Conservation (phyloP, 1,140 invertebrate genomes). For the Tetramorium simillimum region DNA sequence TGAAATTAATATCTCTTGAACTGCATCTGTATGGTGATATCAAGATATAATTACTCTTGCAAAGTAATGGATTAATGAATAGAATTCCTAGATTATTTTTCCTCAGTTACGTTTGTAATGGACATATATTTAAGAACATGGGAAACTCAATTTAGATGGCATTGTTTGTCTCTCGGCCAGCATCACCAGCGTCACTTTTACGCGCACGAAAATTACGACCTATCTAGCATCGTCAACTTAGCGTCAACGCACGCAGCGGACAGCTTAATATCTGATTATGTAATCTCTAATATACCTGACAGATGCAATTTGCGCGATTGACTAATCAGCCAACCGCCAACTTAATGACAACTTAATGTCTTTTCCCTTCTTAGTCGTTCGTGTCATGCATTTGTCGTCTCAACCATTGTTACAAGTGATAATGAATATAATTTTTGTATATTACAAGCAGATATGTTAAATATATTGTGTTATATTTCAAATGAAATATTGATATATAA, state of each 20-base stretch:
- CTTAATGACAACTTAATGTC: slow-evolving; percentile 34
- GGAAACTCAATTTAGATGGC: slow-evolving; percentile 21
- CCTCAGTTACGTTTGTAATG: background rate
- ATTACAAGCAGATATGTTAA: background rate
- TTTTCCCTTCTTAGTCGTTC: background rate
- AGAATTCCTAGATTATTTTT: slow-evolving; percentile 28
- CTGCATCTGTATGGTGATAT: background rate
- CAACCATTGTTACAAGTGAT: background rate
- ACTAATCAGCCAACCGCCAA: slow-evolving; percentile 27
- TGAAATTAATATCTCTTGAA: slow-evolving; percentile 1
- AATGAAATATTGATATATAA: background rate
- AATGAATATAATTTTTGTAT: background rate
- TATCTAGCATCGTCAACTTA: slow-evolving; percentile 28
- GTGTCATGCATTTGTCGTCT: slow-evolving; percentile 10
- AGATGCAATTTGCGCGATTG: slow-evolving; percentile 33
- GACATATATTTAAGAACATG: slow-evolving; percentile 10
- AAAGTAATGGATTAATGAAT: slow-evolving; percentile 18
- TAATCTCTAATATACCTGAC: slow-evolving; percentile 41
- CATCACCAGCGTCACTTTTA: slow-evolving; percentile 23
- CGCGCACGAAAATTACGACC: slow-evolving; percentile 22
- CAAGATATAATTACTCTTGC: background rate
- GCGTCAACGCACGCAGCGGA: slow-evolving; percentile 35
- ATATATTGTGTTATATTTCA: background rate
- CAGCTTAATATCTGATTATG: slow-evolving; percentile 46
- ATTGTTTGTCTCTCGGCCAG: slow-evolving; percentile 16